Conservation (phyloP, 2,888 invertebrate species). For the Synergus laeviventris region DNA sequence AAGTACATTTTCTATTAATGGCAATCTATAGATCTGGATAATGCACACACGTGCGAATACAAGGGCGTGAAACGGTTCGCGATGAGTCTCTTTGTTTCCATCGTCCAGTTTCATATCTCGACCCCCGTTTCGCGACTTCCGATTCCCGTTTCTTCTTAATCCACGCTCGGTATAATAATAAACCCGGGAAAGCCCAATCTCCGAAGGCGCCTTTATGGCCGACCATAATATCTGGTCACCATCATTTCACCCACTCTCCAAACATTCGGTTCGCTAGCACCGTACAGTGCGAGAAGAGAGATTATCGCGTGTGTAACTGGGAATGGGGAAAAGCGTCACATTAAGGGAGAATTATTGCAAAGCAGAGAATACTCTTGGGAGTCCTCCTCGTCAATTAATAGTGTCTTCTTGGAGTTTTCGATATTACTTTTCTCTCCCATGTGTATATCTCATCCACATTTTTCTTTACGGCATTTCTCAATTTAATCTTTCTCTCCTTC, state of each 20-base stretch:
- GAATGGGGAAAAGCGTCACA: conserved; percentile 66
- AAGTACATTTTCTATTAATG: neutral
- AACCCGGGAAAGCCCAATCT: conserved; percentile 70
- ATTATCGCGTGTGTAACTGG: conserved; percentile 65
- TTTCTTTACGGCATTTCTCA: conserved; percentile 3
- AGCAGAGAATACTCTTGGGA: conserved; percentile 60
- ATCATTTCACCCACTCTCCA: conserved; percentile 49
- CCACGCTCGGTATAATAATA: conserved; percentile 68
- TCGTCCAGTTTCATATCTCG: conserved; percentile 44
- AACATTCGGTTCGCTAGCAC: conserved; percentile 51
- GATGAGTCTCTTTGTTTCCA: conserved; percentile 42
- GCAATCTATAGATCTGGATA: conserved; percentile 16
- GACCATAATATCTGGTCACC: conserved; percentile 69
- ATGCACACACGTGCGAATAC: conserved; percentile 49
- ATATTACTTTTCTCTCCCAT: conserved; percentile 36
- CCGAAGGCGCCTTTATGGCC: conserved; percentile 69
- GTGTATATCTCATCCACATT: conserved; percentile 28
- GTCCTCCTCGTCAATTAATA: conserved; percentile 71
- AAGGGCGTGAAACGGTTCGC: conserved; percentile 46
- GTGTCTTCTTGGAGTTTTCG: conserved; percentile 54
- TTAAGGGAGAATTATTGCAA: conserved; percentile 73
- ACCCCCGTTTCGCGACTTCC: conserved; percentile 63
- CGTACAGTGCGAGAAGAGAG: conserved; percentile 62
- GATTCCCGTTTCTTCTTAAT: conserved; percentile 71
- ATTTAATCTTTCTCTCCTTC: conserved; percentile 8